Percentiles rank a stretch among this genome's conserved stretches.
Evolutionary conservation across 2,797 vertebrate genomes (phyloP).

Genomic region (Pangasius sanitwongsei): DNA sequence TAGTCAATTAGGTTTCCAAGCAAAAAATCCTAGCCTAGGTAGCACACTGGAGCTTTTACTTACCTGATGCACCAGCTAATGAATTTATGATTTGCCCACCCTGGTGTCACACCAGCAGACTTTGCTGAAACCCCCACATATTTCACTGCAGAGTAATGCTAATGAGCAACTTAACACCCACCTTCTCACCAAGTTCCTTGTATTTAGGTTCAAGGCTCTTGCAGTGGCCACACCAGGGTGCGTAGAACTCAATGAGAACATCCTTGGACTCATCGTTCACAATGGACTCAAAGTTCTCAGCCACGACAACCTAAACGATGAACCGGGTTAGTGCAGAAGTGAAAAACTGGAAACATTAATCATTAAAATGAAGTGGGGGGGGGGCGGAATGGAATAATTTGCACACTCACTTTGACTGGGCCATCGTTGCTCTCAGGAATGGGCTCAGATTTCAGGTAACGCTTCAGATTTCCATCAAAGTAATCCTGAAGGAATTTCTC

Average conservation of each 20-base stretch:
- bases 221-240: slow-evolving; percentile 98
- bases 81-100: neutral
- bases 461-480: slow-evolving; percentile 90
- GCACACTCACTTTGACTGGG: slow-evolving; percentile 87
- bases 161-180: slow-evolving; percentile 61
- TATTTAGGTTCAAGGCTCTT: slow-evolving; percentile 98
- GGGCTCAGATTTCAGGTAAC: slow-evolving; percentile 93
- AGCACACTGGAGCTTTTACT: neutral
- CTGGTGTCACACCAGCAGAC: neutral
- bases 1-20: neutral
- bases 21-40: neutral
- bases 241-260: slow-evolving; percentile 96
- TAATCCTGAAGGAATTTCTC: slow-evolving; percentile 91
- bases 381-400: neutral
- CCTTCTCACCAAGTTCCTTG: slow-evolving; percentile 95
- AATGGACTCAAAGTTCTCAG: slow-evolving; percentile 81
- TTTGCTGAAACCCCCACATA: neutral
- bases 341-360: neutral
- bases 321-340: neutral
- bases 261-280: slow-evolving; percentile 95
- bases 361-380: neutral
- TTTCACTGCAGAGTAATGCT: neutral
- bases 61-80: neutral
- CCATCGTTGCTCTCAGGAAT: slow-evolving; percentile 92
- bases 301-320: slow-evolving; percentile 71